Evolutionary conservation across 2,113 vertebrate species (phyloP).

Genomic region (Etia nguti): DNA sequence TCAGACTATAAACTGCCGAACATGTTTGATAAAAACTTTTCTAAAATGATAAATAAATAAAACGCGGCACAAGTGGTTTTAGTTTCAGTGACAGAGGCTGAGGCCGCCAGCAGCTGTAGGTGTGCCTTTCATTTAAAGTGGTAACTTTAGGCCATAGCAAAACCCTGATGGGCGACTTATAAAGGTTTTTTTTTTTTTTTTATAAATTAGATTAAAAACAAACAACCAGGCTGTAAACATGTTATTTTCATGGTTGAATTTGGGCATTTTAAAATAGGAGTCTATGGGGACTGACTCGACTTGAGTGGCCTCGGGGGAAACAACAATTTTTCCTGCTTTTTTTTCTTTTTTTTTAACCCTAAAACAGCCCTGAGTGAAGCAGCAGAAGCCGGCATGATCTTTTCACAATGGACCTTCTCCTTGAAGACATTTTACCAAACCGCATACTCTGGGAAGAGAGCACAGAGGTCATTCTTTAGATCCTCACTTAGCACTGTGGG

Average conservation of each 20-base stretch:
- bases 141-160: not conserved
- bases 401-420: not conserved
- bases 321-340: no score
- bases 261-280: not conserved
- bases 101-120: not conserved
- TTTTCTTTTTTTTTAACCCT: not conserved
- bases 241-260: not conserved
- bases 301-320: not conserved
- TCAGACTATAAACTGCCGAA: not conserved
- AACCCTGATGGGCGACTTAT: not conserved
- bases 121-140: not conserved
- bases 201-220: accelerated
- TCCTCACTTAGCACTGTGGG: not conserved
- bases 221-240: not conserved
- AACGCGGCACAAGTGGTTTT: not conserved
- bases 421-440: not conserved
- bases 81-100: not conserved
- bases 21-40: not conserved
- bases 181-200: not conserved
- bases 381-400: not conserved
- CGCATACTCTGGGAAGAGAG: not conserved
- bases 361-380: not conserved
- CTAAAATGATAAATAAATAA: not conserved
- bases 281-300: not conserved
- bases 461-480: not conserved